phyloP scores from a whole-genome alignment of 2,797 vertebrate genomes.

The Catostomus latipinnis region DNA sequence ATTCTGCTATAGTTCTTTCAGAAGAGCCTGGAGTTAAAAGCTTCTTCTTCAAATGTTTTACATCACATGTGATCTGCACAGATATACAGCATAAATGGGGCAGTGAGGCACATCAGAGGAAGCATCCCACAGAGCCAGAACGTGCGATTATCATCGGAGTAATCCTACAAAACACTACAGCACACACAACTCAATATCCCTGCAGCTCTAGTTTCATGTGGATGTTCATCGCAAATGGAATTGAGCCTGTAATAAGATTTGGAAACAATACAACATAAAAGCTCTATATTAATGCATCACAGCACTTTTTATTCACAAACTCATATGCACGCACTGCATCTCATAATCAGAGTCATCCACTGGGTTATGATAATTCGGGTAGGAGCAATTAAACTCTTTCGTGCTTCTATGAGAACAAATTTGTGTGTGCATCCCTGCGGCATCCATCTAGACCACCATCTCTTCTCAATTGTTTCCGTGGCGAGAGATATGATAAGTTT shows the following conservation, averaged over 20 bases:
- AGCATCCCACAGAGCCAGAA: conserved; percentile 21
- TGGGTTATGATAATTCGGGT: background rate
- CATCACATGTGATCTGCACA: conserved; percentile 14
- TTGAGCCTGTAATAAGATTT: conserved; percentile 40
- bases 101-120: conserved; percentile 48
- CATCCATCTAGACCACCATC: background rate
- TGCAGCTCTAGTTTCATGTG: conserved; percentile 34
- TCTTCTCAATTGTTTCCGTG: background rate
- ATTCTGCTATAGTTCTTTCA: conserved; percentile 4
- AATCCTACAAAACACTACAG: conserved; percentile 37
- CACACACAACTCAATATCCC: conserved; percentile 9
- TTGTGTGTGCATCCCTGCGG: background rate
- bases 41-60: conserved; percentile 26
- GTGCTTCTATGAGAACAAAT: conserved; percentile 27
- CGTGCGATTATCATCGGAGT: conserved; percentile 21
- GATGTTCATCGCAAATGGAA: conserved; percentile 32
- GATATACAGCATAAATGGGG: conserved; percentile 38
- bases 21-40: conserved; percentile 1
- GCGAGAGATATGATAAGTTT: background rate
- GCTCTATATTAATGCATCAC: conserved; percentile 35
- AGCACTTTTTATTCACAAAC: conserved; percentile 37
- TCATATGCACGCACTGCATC: conserved; percentile 46
- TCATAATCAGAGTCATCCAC: background rate
- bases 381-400: conserved; percentile 3
- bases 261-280: conserved; percentile 35